Evolutionary conservation across 2,888 invertebrate species (phyloP), one percentile per base, ranked within the genome.

Genomic region (Opisthograptis luteolata): DNA sequence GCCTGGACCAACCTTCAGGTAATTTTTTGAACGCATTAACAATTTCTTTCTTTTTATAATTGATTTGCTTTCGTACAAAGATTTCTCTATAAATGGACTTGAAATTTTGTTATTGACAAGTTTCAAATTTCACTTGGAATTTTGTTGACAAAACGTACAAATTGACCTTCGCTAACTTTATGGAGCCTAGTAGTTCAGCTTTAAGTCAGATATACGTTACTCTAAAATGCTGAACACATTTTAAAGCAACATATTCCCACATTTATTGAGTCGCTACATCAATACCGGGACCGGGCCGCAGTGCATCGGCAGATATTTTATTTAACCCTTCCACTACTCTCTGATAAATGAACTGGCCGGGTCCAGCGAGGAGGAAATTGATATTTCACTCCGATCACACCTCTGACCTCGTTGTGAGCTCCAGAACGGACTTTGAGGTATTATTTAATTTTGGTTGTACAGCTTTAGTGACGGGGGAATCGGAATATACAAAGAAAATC

Each of bases 361-460:
- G 76, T 69, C 72, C 79, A 74, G 66, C 66, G 74, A 68, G 66
- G 70, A 76, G 81, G 76, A 81, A 83, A 85, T 82, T 86, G 84
- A 85, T 86, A 84, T 84, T 84, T 84, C 77, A 81, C 73, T 82
- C 71, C 68, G 66, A 70, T 68, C 67, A 68, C 60, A 62, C 61
- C 62, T 62, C 63, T 66, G 62, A 59, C 59, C 53, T 48, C 58
- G 39, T 51, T 53, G 59, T 45, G 58, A 58, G 64, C 58, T 57
- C 54, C 48, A 36, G 25, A 54, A 56, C 62, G 55, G 68, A 36
- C 20, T 15, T 17, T 13, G 10, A 7, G 2, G 0, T 24, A 13
- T 41, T 48, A 27, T 34, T 34, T 47, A 13, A 8, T 44, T 12
- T 9, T 17, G 2, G 7, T 3, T 30, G 2, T 30, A 14, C 27